Conservation (phyloP, 2,113 vertebrate genomes). For the Ovis aries region DNA sequence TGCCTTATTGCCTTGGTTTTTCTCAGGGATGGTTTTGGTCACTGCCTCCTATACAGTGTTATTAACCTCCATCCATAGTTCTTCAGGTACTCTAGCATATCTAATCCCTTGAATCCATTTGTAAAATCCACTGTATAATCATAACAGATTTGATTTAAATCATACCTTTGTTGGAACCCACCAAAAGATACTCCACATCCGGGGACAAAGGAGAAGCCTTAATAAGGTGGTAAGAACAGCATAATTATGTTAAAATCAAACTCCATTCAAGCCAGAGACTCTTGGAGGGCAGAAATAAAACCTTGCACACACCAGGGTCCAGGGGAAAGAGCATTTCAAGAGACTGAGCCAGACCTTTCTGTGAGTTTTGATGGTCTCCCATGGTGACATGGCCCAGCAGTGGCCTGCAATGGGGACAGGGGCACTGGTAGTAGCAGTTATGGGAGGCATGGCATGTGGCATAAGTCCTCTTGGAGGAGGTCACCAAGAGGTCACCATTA, state of each 20-base stretch:
- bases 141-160: not conserved
- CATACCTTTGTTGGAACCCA: not conserved
- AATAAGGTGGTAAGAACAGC: not conserved
- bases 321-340: not conserved
- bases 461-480: not conserved
- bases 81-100: not conserved
- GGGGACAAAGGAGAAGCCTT: not conserved
- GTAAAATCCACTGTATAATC: not conserved
- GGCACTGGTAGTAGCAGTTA: not conserved
- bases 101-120: not conserved
- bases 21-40: not conserved
- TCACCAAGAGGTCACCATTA: not conserved
- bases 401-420: not conserved
- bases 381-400: not conserved
- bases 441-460: not conserved
- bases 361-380: not conserved
- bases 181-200: not conserved
- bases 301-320: not conserved
- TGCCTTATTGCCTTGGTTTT: not conserved
- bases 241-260: not conserved
- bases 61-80: not conserved
- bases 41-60: not conserved
- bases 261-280: not conserved
- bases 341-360: not conserved
- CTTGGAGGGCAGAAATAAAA: not conserved